Evolutionary conservation across 2,888 invertebrate genomes (phyloP).

Genomic region (Cantharis rustica): DNA sequence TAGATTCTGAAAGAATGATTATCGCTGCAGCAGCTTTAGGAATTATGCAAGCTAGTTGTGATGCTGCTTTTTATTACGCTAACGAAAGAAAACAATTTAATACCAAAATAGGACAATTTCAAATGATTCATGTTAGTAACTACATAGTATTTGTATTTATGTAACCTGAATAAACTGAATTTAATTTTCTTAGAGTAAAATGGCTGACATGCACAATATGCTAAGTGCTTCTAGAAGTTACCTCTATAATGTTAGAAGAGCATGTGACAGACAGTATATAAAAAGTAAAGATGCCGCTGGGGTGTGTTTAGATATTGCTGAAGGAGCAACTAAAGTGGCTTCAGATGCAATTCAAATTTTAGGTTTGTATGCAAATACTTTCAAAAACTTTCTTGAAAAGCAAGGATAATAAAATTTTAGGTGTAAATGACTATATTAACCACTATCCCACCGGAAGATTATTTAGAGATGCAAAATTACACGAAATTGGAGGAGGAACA

Average conservation of each 20-base stretch:
- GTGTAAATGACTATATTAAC: constrained; percentile 98
- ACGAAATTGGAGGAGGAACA: constrained; percentile 98
- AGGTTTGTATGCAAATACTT: constrained; percentile 63
- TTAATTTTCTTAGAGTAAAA: constrained; percentile 69
- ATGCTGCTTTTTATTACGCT: constrained; percentile 92
- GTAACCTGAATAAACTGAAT: too few species aligned
- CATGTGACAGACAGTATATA: constrained; percentile 75
- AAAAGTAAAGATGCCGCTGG: constrained; percentile 95
- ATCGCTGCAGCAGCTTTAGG: constrained; percentile 92
- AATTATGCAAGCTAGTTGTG: constrained; percentile 94
- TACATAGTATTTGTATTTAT: too few species aligned
- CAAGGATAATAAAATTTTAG: constrained; percentile 55
- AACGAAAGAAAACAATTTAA: constrained; percentile 95
- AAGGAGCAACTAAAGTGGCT: constrained; percentile 87
- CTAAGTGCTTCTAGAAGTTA: constrained; percentile 88
- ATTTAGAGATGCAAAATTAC: constrained; percentile 94
- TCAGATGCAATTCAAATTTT: constrained; percentile 95
- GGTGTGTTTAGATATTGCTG: constrained; percentile 87
- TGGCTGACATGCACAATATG: constrained; percentile 93
- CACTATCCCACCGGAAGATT: constrained; percentile 96
- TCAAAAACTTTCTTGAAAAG: too few species aligned
- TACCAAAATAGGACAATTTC: constrained; percentile 87
- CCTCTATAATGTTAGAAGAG: constrained; percentile 85
- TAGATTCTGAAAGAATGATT: constrained; percentile 91
- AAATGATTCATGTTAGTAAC: constrained; percentile 79